Conservation (phyloP, 1,140 invertebrate genomes). For the Scaptomyza montana region DNA sequence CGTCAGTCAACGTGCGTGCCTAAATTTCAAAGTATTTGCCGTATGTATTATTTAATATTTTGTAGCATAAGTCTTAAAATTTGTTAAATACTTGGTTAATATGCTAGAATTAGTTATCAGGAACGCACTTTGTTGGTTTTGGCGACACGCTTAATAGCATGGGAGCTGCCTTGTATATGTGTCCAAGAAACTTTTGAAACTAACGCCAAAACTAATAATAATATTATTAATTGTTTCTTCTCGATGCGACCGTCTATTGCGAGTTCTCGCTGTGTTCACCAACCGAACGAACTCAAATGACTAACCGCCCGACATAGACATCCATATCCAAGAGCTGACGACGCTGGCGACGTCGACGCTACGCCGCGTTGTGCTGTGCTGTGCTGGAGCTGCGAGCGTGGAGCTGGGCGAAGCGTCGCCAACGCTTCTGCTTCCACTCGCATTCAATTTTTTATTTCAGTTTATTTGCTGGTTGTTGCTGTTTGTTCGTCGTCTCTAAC, state of each 20-base stretch:
- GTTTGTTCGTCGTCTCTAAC: conserved; percentile 18
- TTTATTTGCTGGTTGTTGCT: conserved; percentile 48
- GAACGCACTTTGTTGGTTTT: conserved; percentile 30
- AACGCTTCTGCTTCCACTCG: conserved; percentile 17
- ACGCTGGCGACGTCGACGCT: conserved; percentile 19
- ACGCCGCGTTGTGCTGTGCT: conserved; percentile 18
- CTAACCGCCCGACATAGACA: conserved; percentile 77
- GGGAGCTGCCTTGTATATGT: background rate
- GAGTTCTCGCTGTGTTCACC: conserved; percentile 61
- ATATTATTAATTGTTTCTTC: conserved; percentile 19
- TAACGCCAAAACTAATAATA: conserved; percentile 11
- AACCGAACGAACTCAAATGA: conserved; percentile 76
- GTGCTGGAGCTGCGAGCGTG: conserved; percentile 12
- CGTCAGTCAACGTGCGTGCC: conserved; percentile 23
- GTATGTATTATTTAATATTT: background rate
- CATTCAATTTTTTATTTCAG: conserved; percentile 65
- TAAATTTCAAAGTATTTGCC: background rate
- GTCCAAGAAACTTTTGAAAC: conserved; percentile 14
- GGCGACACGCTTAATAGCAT: conserved; percentile 24
- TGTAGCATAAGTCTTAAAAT: background rate
- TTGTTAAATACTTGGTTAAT: conserved; percentile 31
- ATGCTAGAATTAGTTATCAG: conserved; percentile 1
- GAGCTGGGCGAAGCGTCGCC: conserved; percentile 31
- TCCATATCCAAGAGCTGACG: conserved; percentile 56
- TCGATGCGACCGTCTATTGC: conserved; percentile 5